Percentiles rank a stretch among this genome's conserved stretches.
Evolutionary conservation across 2,113 vertebrate genomes (phyloP).

Genomic region (Melozone crissalis): DNA sequence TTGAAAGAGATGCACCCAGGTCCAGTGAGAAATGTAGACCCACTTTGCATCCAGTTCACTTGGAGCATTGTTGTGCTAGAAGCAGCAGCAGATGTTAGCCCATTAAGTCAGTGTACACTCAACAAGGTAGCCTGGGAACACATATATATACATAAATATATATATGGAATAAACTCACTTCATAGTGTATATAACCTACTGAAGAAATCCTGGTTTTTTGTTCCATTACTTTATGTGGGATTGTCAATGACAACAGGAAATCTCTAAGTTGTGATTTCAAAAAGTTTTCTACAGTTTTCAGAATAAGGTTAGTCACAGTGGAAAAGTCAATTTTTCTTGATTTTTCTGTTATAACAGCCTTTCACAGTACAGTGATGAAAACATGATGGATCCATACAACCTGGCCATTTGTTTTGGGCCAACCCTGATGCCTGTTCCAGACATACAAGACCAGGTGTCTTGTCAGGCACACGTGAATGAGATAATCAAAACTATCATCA

Average conservation of each 20-base stretch:
- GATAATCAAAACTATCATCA: conserved; percentile 97
- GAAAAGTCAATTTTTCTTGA: background rate
- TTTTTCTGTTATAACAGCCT: conserved; percentile 76
- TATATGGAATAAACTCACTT: background rate
- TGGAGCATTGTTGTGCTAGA: background rate
- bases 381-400: conserved; percentile 99
- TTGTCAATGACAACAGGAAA: background rate
- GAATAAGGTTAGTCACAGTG: background rate
- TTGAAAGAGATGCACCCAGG: background rate
- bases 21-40: background rate
- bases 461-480: conserved; percentile 98
- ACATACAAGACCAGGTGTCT: conserved; percentile 95
- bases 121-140: background rate
- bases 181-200: background rate
- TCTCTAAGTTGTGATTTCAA: background rate
- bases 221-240: background rate
- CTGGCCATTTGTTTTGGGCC: conserved; percentile 98
- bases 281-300: background rate
- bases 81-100: background rate
- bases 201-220: background rate
- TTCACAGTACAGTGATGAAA: conserved; percentile 98
- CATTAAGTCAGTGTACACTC: background rate
- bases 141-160: background rate
- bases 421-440: conserved; percentile 96
- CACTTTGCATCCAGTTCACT: background rate